These are phyloP conservation scores for Lasioglossum figueresi DNA, from an alignment of 2,888 invertebrate genomes.

Conservation along the genomic window DNA sequence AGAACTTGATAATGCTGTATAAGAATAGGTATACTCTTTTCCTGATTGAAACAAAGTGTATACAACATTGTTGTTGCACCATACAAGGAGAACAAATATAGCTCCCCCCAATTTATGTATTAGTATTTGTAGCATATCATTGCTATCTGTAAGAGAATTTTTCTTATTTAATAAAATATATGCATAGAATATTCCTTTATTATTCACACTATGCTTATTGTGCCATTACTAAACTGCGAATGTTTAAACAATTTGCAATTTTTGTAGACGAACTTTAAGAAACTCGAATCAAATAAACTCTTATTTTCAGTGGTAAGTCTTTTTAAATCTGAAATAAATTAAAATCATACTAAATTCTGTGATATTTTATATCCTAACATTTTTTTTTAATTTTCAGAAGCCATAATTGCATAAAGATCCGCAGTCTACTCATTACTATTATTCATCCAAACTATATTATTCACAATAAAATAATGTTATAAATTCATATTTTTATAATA, in stretches of 20 bases:
- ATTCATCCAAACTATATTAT: not conserved
- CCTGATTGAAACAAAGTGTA: constrained; percentile 75
- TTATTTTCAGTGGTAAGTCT: no score
- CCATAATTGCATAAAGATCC: no score
- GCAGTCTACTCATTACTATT: not conserved
- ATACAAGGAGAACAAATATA: constrained; percentile 48
- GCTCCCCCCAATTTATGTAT: constrained; percentile 18
- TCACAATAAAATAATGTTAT: not conserved
- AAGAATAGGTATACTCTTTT: constrained; percentile 79
- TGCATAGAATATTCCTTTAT: not conserved
- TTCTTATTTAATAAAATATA: constrained; percentile 29
- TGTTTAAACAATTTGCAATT: no score
- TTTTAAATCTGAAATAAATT: no score
- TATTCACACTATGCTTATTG: not conserved
- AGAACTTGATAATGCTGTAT: constrained; percentile 78
- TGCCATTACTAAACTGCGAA: not conserved
- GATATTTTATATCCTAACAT: no score
- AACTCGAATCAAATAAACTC: no score
- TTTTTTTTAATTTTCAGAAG: no score
- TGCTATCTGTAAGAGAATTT: constrained; percentile 54
- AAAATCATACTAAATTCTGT: no score
- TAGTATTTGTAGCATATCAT: constrained; percentile 22
- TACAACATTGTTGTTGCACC: constrained; percentile 39
- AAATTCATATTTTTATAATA: not conserved
- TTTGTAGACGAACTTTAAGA: no score